Conservation (phyloP, 2,888 invertebrate species). For the Coelinius sp. region DNA sequence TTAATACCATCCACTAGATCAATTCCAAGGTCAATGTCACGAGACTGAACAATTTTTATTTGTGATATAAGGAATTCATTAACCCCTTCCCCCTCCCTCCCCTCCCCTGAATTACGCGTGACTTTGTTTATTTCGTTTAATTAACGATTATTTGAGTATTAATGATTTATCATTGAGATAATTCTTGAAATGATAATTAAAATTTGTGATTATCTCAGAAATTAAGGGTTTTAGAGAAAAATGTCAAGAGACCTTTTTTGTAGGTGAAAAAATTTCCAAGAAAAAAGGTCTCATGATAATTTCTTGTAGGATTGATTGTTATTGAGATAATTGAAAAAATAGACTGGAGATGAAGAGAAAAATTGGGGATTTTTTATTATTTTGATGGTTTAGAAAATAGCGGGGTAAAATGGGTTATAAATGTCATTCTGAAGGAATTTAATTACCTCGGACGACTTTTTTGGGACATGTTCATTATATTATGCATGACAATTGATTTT, state of each 20-base stretch:
- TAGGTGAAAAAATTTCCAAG: too few relatives aligned
- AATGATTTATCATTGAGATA: neutral
- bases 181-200: neutral
- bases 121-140: neutral
- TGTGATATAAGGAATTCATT: conserved; percentile 5
- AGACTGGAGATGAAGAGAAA: too few relatives aligned
- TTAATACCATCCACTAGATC: conserved; percentile 51
- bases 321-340: too few relatives aligned
- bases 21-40: conserved; percentile 69
- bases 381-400: too few relatives aligned
- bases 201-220: neutral
- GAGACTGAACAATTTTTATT: conserved; percentile 22
- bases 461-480: neutral
- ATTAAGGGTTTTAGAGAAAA: too few relatives aligned
- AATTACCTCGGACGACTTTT: neutral
- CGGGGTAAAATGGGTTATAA: neutral
- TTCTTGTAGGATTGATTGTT: too few relatives aligned
- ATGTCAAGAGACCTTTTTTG: too few relatives aligned
- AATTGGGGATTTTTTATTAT: too few relatives aligned
- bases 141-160: neutral
- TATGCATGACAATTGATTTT: neutral
- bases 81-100: conserved; percentile 1
- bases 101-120: neutral
- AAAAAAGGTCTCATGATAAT: too few relatives aligned
- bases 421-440: neutral